Evolutionary conservation across 2,888 invertebrate species (phyloP).

Genomic region (Tuberolachnus salignus): DNA sequence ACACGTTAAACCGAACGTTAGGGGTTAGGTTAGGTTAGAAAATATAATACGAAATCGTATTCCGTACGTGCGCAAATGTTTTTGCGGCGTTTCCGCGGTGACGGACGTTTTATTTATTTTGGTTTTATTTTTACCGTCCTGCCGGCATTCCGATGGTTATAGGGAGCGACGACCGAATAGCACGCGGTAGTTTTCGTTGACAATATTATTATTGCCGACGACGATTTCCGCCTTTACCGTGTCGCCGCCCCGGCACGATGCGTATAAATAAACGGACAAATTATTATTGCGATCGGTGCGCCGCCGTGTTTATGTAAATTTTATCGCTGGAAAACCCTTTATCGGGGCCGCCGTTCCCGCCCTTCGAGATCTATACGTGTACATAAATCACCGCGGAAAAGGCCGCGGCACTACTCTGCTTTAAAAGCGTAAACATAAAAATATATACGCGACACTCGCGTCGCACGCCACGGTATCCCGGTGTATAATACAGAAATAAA

Average conservation of each 20-base stretch:
- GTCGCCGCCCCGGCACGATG: slow-evolving; percentile 1
- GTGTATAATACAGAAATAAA: too few species aligned
- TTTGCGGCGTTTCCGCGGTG: too few species aligned
- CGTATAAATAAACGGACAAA: slow-evolving; percentile 2
- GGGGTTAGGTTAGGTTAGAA: too few species aligned
- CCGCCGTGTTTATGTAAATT: slow-evolving; percentile 25
- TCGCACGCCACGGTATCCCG: neutral
- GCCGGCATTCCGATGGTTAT: too few species aligned
- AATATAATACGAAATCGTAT: too few species aligned
- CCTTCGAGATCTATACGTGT: neutral
- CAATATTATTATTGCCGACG: neutral
- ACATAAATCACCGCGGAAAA: slow-evolving; percentile 27
- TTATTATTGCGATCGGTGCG: slow-evolving; percentile 19
- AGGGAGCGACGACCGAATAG: neutral
- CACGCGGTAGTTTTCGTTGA: neutral
- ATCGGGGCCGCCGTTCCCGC: neutral
- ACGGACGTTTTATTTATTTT: too few species aligned
- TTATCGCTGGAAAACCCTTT: neutral
- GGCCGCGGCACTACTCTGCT: neutral
- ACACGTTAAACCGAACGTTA: too few species aligned
- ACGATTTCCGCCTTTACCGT: slow-evolving; percentile 36
- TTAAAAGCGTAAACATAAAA: neutral
- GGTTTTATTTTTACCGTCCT: too few species aligned
- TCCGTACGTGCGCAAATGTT: too few species aligned
- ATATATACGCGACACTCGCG: too few species aligned